Percentiles rank a stretch among this genome's conserved stretches.
These are phyloP conservation scores for Aegotheles bennettii DNA, from an alignment of 2,113 vertebrate species.

Conservation along the genomic window DNA sequence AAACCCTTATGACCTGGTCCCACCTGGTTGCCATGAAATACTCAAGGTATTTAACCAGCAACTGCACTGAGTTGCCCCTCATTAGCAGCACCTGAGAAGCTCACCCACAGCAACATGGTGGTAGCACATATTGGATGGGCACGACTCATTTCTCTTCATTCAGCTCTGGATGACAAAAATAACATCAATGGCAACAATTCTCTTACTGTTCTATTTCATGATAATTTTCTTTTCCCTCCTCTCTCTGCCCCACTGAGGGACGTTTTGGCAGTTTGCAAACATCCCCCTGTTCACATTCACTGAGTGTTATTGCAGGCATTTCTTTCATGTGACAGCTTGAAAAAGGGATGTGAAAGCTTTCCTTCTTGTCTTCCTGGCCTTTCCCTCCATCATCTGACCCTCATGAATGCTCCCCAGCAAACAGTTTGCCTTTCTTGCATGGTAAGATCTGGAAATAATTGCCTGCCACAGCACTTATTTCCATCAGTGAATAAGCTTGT, in stretches of 20 bases:
- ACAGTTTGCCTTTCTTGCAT: constrained; percentile 40
- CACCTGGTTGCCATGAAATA: background rate
- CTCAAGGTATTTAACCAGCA: background rate
- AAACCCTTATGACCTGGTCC: background rate
- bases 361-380: constrained; percentile 46
- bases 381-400: constrained; percentile 44
- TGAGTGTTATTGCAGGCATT: constrained; percentile 45
- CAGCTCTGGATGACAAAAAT: background rate
- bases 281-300: constrained; percentile 35
- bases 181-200: background rate
- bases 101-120: background rate
- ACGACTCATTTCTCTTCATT: background rate
- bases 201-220: background rate
- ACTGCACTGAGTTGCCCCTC: rapidly evolving
- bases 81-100: background rate
- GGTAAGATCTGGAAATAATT: constrained; percentile 65
- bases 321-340: constrained; percentile 65
- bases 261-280: background rate
- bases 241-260: background rate
- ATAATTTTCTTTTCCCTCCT: constrained; percentile 14
- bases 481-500: constrained; percentile 37
- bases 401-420: constrained; percentile 44
- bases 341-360: constrained; percentile 54
- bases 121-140: rapidly evolving
- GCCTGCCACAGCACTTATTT: constrained; percentile 28